Evolutionary conservation across 2,113 vertebrate genomes (phyloP), one percentile per base, ranked within the genome.

Genomic region (Bufo gargarizans): DNA sequence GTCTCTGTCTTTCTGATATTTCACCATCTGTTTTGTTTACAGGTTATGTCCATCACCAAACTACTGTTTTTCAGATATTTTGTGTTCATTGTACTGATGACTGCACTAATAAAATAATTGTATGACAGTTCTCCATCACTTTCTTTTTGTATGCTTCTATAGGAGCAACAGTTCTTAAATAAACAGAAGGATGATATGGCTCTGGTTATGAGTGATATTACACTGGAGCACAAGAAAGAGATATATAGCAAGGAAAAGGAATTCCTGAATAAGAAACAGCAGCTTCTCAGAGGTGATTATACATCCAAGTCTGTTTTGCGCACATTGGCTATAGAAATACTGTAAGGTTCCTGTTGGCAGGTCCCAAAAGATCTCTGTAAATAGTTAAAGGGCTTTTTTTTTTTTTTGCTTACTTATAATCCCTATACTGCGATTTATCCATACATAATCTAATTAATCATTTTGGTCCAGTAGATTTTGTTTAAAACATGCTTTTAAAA

Each of bases 201-300:
- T 89, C 78, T 90, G 7, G 96, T 96, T 3, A 94, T 99, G 93
- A 95, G 92, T 89, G 95, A 87, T 50, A 97, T 99, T 90, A 97
- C 94, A 0, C 0, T 91, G 0, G 94, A 96, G 90, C 98, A 99
- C 94, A 95, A 96, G 89, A 93, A 84, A 22, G 97, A 99, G 92
- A 98, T 99, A 89, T 97, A 96, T 0, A 96, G 96, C 89, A 97
- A 92, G 71, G 98, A 99, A 91, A 95, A 95, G 0, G 92, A 95
- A 22, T 99, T 97, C 77, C 97, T 99, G 8, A 91, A 92, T 47
- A 97, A 91, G 92, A 99, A 99, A 89, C 98, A 99, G 12, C 91
- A 96, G 43, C 95, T 99, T 22, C 94, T 99, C 86, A 94, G 98
- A 96, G 97, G 97, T 96, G 91, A 88, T 16, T 55, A 53, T 45